Evolutionary conservation across 2,113 vertebrate genomes (phyloP).

Genomic region (Heloderma charlesbogerti): DNA sequence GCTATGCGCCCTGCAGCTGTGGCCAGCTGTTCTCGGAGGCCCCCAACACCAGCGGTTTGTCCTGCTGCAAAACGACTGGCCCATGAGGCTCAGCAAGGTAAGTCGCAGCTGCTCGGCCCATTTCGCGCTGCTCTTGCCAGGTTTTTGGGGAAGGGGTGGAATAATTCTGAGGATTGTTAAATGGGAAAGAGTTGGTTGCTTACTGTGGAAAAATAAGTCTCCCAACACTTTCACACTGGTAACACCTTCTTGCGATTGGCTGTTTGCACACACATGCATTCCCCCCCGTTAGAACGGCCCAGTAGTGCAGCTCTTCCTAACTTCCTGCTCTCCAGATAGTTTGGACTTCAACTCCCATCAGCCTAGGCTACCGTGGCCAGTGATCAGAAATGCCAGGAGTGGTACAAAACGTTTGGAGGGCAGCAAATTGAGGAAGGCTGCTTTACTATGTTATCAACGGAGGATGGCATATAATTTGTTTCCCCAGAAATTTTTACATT

Average conservation of each 20-base stretch:
- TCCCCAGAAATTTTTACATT: background rate
- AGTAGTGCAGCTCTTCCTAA: background rate
- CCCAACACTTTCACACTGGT: background rate
- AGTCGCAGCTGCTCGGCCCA: background rate
- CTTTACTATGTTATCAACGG: background rate
- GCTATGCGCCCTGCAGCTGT: constrained; percentile 54
- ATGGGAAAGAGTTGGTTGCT: background rate
- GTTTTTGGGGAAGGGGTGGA: background rate
- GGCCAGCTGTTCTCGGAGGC: constrained; percentile 27
- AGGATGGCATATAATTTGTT: too few relatives aligned
- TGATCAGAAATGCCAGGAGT: background rate
- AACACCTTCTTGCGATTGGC: background rate
- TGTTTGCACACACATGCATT: background rate
- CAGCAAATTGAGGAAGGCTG: background rate
- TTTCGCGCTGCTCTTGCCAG: background rate
- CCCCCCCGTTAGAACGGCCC: background rate
- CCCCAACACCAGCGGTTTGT: constrained; percentile 27
- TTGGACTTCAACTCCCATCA: background rate
- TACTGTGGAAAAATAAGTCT: background rate
- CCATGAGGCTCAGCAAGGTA: constrained; percentile 50
- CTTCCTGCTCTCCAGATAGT: background rate
- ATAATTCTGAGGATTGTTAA: background rate
- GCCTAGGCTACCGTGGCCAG: background rate
- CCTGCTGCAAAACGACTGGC: constrained; percentile 40
- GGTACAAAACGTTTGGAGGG: background rate